Percentiles rank a stretch among this genome's conserved stretches.
These are phyloP conservation scores for Cantharis nigra DNA, from an alignment of 2,888 invertebrate species.

Conservation along the genomic window DNA sequence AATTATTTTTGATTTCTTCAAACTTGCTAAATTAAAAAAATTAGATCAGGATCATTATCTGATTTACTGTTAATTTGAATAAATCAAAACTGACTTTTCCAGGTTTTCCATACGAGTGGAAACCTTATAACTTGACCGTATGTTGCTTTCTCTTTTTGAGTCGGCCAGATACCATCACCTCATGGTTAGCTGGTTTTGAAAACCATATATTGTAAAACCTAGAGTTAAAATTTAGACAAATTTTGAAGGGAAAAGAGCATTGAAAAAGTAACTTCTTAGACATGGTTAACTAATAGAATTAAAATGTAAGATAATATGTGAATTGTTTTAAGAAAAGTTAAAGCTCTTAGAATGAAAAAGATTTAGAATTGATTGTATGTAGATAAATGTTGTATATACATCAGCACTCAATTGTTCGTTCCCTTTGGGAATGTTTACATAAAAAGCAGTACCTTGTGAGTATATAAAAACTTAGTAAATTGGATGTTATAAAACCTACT, in stretches of 20 bases:
- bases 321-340: constrained; percentile 2
- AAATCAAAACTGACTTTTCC: too few species aligned
- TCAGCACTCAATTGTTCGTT: constrained; percentile 15
- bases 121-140: too few species aligned
- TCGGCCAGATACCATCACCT: too few species aligned
- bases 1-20: too few species aligned
- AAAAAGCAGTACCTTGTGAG: constrained; percentile 27
- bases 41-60: too few species aligned
- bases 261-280: background rate
- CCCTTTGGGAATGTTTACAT: constrained; percentile 25
- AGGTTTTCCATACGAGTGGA: too few species aligned
- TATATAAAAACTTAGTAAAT: constrained; percentile 31
- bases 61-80: too few species aligned
- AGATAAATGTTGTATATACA: constrained; percentile 16
- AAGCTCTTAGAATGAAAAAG: constrained; percentile 16
- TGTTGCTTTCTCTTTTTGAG: too few species aligned
- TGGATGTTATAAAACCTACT: constrained; percentile 32
- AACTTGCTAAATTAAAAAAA: too few species aligned
- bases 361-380: constrained; percentile 18
- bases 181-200: too few species aligned
- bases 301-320: background rate
- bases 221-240: too few species aligned
- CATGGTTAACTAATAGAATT: background rate
- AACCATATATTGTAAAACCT: too few species aligned
- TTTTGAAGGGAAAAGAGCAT: background rate